phyloP scores from a whole-genome alignment of 1,140 invertebrate genomes.

The Bicyclus anynana region DNA sequence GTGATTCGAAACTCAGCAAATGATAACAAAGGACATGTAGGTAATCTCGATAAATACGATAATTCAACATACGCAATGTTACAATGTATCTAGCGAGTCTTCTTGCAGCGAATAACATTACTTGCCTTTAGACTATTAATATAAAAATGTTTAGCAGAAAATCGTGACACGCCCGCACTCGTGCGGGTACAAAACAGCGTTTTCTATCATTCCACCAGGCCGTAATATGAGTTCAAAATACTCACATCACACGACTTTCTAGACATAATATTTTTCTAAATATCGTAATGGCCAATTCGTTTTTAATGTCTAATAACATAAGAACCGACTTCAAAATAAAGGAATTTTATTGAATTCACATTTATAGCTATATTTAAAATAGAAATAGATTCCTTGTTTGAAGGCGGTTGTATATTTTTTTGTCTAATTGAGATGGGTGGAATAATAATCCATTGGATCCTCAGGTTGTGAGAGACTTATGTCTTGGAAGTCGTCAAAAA shows the following conservation, averaged over 20 bases:
- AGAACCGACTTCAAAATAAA: background rate
- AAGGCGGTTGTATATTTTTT: background rate
- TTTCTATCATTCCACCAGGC: slow-evolving; percentile 27
- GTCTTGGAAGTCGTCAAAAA: slow-evolving; percentile 28
- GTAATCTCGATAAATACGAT: background rate
- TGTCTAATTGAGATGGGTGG: background rate
- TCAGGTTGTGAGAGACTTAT: slow-evolving; percentile 3
- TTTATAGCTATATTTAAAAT: background rate
- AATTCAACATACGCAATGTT: background rate
- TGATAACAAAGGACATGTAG: too few relatives aligned
- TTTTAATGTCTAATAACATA: background rate
- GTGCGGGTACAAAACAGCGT: slow-evolving; percentile 13
- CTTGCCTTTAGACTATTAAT: background rate
- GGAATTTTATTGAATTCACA: background rate
- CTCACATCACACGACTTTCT: slow-evolving; percentile 29
- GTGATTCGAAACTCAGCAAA: too few relatives aligned
- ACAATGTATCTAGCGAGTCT: too few relatives aligned
- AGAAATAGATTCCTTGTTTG: background rate
- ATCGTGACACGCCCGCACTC: slow-evolving; percentile 30
- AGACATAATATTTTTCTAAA: slow-evolving; percentile 19
- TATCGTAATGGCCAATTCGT: background rate
- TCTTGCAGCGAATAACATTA: too few relatives aligned
- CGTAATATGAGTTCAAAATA: slow-evolving; percentile 31
- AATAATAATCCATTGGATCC: too few relatives aligned
- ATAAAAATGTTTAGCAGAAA: background rate